These are phyloP conservation scores for Notothenia coriiceps DNA, from an alignment of 2,113 vertebrate species.

Conservation along the genomic window DNA sequence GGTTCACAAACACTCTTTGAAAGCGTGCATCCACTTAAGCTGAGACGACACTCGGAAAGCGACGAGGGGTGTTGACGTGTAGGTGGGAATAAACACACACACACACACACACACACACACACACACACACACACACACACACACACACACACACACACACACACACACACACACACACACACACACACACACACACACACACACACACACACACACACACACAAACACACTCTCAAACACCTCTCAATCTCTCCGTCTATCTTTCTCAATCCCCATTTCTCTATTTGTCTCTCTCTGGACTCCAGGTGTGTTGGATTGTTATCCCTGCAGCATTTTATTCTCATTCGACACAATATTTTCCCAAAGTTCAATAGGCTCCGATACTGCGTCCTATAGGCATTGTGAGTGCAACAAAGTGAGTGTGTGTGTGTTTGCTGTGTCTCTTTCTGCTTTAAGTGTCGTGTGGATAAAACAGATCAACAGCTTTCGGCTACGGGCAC, in stretches of 20 bases:
- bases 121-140: not conserved
- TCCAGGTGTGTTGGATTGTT: slow-evolving; percentile 71
- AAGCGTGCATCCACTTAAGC: slow-evolving; percentile 69
- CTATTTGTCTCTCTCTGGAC: slow-evolving; percentile 46
- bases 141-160: not conserved
- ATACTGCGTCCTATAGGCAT: slow-evolving; percentile 11
- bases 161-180: slow-evolving; percentile 5
- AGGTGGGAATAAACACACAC: slow-evolving; percentile 29
- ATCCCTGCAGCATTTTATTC: slow-evolving; percentile 58
- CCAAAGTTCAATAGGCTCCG: slow-evolving; percentile 64
- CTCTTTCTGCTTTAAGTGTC: slow-evolving; percentile 21
- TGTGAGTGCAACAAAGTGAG: not conserved
- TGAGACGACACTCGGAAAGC: slow-evolving; percentile 37
- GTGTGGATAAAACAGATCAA: slow-evolving; percentile 41
- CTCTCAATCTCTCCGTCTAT: slow-evolving; percentile 42
- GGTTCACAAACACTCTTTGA: slow-evolving; percentile 64
- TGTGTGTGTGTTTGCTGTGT: slow-evolving; percentile 1
- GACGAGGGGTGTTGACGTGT: slow-evolving; percentile 16
- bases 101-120: slow-evolving; percentile 20
- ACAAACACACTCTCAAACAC: slow-evolving; percentile 23
- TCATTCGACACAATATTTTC: slow-evolving; percentile 64
- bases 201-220: slow-evolving; percentile 9
- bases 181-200: not conserved
- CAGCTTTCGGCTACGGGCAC: slow-evolving; percentile 53
- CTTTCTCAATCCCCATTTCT: slow-evolving; percentile 4